Conservation (phyloP, 2,888 invertebrate genomes). For the Amiota communis region DNA sequence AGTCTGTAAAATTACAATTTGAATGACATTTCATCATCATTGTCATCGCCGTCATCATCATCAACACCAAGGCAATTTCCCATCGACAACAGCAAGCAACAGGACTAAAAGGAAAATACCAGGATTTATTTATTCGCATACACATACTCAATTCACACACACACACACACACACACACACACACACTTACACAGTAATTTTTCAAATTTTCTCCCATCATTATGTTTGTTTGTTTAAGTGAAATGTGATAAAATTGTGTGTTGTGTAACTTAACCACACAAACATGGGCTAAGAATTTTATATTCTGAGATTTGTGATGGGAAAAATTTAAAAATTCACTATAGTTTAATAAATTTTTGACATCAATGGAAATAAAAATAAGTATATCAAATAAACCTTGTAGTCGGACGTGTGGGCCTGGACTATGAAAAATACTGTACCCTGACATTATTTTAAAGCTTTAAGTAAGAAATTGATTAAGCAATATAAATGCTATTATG, state of each 20-base stretch:
- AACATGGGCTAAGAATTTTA: too few relatives aligned
- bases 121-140: constrained; percentile 27
- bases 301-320: too few relatives aligned
- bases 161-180: neutral
- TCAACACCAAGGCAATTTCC: neutral
- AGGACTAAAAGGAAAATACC: neutral
- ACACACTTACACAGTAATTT: neutral
- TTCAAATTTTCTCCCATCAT: constrained; percentile 35
- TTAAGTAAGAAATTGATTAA: too few relatives aligned
- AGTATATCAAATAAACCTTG: too few relatives aligned
- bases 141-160: constrained; percentile 39
- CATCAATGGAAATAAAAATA: too few relatives aligned
- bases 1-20: constrained; percentile 48
- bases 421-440: too few relatives aligned
- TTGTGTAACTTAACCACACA: too few relatives aligned
- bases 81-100: neutral
- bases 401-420: too few relatives aligned
- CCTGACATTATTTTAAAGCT: too few relatives aligned
- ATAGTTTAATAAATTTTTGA: too few relatives aligned
- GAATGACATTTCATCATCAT: constrained; percentile 48
- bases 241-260: constrained; percentile 57
- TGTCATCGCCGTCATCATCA: neutral
- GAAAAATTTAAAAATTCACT: too few relatives aligned
- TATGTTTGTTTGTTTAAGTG: constrained; percentile 58
- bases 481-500: too few relatives aligned